These are phyloP conservation scores for Coelogynopora nodosa DNA, from an alignment of 2,888 invertebrate species.

Conservation along the genomic window DNA sequence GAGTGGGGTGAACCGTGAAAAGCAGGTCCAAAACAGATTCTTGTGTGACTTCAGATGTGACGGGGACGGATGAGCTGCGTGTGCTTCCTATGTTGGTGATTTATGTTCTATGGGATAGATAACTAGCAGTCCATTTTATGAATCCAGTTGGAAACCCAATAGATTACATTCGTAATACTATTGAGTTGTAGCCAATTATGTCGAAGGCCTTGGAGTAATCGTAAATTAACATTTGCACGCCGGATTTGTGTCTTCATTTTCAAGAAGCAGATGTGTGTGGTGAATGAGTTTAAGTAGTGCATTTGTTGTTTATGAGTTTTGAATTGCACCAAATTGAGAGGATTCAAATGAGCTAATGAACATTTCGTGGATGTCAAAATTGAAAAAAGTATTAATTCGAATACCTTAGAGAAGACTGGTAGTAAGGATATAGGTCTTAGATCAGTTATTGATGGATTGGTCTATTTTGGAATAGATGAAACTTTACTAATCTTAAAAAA, in stretches of 20 bases:
- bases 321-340: conserved; percentile 11
- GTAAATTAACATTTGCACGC: neutral
- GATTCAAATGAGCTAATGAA: neutral
- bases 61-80: neutral
- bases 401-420: too few relatives aligned
- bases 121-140: neutral
- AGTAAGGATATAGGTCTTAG: neutral
- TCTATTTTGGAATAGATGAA: neutral
- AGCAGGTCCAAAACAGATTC: neutral
- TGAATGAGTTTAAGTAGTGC: conserved; percentile 3
- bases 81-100: neutral
- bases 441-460: neutral
- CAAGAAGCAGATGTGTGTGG: neutral
- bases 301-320: conserved; percentile 2
- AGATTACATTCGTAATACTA: neutral
- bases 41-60: neutral
- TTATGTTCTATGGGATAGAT: neutral
- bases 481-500: neutral
- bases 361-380: neutral
- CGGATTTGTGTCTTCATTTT: neutral
- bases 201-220: conserved; percentile 18
- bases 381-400: too few relatives aligned
- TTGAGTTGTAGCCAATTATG: neutral
- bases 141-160: neutral
- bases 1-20: neutral